Evolutionary conservation across 2,113 vertebrate species (phyloP).

Genomic region (Nothobranchius kuhntae): DNA sequence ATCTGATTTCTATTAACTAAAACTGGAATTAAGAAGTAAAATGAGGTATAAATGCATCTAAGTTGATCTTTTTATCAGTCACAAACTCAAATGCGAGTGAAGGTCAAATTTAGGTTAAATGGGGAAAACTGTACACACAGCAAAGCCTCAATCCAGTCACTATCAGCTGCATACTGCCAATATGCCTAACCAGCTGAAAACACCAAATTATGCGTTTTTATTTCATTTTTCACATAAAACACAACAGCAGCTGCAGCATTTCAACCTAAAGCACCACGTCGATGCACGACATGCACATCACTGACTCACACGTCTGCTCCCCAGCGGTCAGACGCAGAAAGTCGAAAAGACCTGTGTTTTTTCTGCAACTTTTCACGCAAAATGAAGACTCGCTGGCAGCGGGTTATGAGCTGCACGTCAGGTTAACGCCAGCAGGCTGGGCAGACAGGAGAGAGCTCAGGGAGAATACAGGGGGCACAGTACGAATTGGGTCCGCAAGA

Average conservation of each 20-base stretch:
- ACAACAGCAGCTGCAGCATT: neutral
- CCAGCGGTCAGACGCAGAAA: slow-evolving; percentile 26
- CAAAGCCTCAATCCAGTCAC: neutral
- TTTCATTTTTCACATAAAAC: neutral
- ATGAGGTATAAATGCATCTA: neutral
- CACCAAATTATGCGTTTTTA: neutral
- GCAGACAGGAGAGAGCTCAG: too few species aligned
- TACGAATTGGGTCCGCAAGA: too few species aligned
- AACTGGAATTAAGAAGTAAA: too few species aligned
- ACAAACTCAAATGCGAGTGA: neutral
- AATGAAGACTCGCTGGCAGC: neutral
- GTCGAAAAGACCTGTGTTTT: slow-evolving; percentile 1
- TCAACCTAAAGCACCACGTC: slow-evolving; percentile 2
- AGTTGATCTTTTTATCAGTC: neutral
- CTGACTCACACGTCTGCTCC: slow-evolving; percentile 1
- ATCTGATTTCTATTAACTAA: too few species aligned
- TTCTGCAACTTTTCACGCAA: slow-evolving; percentile 2
- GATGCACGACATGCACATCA: slow-evolving; percentile 37
- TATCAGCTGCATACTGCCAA: neutral
- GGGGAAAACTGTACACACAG: neutral
- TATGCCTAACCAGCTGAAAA: neutral
- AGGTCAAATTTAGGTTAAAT: slow-evolving; percentile 24
- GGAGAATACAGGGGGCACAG: too few species aligned
- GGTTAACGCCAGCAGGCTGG: neutral
- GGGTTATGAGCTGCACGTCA: neutral